A percentile compares a stretch with the other conserved stretches of the same genome.
These are phyloP conservation scores for Rhipidura dahli DNA, from an alignment of 2,113 vertebrate genomes.

Conservation along the genomic window DNA sequence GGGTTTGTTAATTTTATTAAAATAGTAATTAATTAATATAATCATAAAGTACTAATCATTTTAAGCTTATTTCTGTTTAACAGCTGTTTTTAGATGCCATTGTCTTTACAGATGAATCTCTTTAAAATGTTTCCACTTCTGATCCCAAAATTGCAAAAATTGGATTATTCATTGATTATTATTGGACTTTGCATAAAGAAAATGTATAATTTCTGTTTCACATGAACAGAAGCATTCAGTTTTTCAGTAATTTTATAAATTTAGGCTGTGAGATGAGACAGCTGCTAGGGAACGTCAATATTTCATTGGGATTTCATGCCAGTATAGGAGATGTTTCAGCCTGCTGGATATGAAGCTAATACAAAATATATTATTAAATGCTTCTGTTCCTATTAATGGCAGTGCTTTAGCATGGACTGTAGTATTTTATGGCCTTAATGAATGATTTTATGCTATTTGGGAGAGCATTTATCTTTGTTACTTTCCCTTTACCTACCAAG, in stretches of 20 bases:
- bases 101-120: neutral
- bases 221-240: neutral
- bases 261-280: neutral
- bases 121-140: neutral
- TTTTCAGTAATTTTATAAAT: neutral
- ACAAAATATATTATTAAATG: neutral
- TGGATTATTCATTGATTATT: neutral
- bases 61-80: neutral
- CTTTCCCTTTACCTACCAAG: neutral
- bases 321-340: neutral
- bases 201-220: neutral
- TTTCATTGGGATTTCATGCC: neutral
- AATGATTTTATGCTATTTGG: neutral
- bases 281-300: neutral
- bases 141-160: neutral
- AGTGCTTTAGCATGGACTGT: neutral
- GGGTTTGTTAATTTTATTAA: neutral
- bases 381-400: neutral
- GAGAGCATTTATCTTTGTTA: constrained; percentile 1
- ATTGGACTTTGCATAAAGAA: neutral
- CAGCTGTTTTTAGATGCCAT: neutral
- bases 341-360: neutral
- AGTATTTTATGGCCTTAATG: neutral
- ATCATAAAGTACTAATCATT: neutral
- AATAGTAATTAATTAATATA: neutral